Evolutionary conservation across 2,113 vertebrate species (phyloP).

Genomic region (Lethenteron reissneri): DNA sequence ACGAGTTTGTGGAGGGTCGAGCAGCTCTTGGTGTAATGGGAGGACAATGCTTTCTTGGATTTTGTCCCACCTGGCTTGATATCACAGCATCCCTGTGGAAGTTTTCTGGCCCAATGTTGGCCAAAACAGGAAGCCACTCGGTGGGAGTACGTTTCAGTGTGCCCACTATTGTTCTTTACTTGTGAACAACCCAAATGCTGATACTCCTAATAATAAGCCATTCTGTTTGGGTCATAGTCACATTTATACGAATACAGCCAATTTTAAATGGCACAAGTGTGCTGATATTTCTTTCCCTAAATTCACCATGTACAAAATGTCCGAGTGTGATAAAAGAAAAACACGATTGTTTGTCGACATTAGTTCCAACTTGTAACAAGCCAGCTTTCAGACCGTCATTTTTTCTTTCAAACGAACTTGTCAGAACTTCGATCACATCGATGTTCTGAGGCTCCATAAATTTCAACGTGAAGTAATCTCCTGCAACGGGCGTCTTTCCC

Average conservation of each 20-base stretch:
- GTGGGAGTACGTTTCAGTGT: no score
- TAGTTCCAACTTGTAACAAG: not conserved
- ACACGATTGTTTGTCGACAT: accelerated
- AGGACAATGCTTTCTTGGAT: no score
- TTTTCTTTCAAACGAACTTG: not conserved
- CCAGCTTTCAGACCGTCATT: not conserved
- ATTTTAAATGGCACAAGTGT: not conserved
- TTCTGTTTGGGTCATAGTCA: not conserved
- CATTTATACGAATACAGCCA: not conserved
- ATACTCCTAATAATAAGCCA: conserved; percentile 9
- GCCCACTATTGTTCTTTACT: no score
- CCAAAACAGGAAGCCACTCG: no score
- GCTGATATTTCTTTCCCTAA: not conserved
- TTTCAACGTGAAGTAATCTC: not conserved
- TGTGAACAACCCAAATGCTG: conserved; percentile 8
- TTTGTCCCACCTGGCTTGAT: no score
- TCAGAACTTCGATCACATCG: not conserved
- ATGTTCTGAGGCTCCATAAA: not conserved
- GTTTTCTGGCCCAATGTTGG: no score
- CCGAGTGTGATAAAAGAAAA: not conserved
- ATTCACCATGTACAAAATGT: not conserved
- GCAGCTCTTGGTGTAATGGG: no score
- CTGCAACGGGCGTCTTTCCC: not conserved
- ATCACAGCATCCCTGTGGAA: no score
- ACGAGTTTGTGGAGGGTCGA: no score